Evolutionary conservation across 1,140 invertebrate species (phyloP).

Genomic region (Ceratosolen solmsi): DNA sequence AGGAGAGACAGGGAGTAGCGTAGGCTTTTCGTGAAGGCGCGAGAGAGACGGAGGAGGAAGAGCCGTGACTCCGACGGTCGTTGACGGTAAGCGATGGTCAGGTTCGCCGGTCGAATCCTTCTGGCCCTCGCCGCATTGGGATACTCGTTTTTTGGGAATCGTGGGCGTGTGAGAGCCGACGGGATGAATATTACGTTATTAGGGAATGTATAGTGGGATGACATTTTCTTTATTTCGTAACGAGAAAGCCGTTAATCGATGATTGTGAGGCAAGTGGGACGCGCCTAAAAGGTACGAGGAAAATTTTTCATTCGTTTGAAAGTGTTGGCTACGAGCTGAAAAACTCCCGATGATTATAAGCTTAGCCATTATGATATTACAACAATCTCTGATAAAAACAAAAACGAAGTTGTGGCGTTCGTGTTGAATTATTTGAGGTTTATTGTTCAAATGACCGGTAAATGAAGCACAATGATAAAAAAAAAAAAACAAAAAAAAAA

Average conservation of each 20-base stretch:
- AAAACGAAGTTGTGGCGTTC: no score
- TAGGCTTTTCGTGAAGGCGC: constrained; percentile 4
- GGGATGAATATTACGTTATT: not conserved
- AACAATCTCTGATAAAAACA: no score
- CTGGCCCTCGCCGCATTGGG: no score
- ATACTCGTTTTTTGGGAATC: not conserved
- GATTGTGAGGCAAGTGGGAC: not conserved
- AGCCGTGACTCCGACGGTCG: not conserved
- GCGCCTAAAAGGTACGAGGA: not conserved
- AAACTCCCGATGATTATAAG: no score
- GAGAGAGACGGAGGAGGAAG: not conserved
- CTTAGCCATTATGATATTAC: no score
- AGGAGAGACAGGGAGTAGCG: no score
- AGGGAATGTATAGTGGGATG: not conserved
- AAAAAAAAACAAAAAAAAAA: no score
- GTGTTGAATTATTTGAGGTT: no score
- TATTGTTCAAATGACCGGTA: no score
- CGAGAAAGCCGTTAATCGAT: not conserved
- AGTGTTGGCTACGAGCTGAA: no score
- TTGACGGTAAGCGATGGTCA: not conserved
- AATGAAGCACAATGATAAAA: no score
- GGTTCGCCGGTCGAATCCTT: not conserved
- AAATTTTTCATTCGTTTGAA: not conserved
- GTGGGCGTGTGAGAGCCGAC: not conserved
- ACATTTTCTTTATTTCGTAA: not conserved